phyloP scores from a whole-genome alignment of 2,888 invertebrate genomes.

The Cylloceria caligata region DNA sequence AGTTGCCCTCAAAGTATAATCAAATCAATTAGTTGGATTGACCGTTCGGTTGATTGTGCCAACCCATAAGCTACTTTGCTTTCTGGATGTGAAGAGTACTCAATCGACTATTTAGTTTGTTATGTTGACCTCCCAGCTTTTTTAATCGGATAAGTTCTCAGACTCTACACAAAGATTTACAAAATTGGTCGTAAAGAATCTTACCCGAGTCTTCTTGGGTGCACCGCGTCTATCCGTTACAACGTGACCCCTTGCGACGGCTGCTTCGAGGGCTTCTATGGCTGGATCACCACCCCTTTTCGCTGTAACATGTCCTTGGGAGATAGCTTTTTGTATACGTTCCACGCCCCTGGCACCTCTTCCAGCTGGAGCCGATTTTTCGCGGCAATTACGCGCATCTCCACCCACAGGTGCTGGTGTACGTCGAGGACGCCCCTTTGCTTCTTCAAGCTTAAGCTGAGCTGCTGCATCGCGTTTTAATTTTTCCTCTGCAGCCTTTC shows the following conservation, averaged over 20 bases:
- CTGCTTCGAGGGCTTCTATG: slow-evolving; percentile 30
- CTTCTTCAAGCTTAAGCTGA: slow-evolving; percentile 49
- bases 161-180: background rate
- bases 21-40: too few relatives aligned
- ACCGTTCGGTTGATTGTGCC: too few relatives aligned
- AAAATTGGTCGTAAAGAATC: background rate
- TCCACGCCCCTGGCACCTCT: background rate
- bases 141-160: too few relatives aligned
- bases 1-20: too few relatives aligned
- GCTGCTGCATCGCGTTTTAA: slow-evolving; percentile 69
- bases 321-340: slow-evolving; percentile 24
- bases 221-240: slow-evolving; percentile 35
- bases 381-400: slow-evolving; percentile 67
- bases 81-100: too few relatives aligned
- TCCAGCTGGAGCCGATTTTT: slow-evolving; percentile 6
- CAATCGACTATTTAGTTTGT: too few relatives aligned
- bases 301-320: background rate
- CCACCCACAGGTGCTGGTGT: slow-evolving; percentile 73
- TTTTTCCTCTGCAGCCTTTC: slow-evolving; percentile 74
- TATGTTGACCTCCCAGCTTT: too few relatives aligned
- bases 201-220: slow-evolving; percentile 50
- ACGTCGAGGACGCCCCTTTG: slow-evolving; percentile 65
- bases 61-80: too few relatives aligned
- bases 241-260: slow-evolving; percentile 51
- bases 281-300: background rate